Evolutionary conservation across 2,888 invertebrate species (phyloP).

Genomic region (Noctua janthina): DNA sequence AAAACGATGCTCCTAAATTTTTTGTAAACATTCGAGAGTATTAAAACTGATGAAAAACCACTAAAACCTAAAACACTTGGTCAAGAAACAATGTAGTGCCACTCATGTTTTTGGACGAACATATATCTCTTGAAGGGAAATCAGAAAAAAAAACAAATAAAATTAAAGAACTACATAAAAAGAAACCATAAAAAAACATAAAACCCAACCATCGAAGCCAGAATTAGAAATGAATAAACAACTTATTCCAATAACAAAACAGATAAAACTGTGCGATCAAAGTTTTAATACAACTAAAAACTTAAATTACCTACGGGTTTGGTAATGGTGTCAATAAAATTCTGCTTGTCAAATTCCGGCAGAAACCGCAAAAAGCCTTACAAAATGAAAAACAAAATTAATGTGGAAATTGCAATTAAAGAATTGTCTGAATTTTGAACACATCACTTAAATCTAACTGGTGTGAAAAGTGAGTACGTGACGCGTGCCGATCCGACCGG

Average conservation of each 20-base stretch:
- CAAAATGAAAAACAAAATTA: not conserved
- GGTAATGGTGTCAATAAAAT: not conserved
- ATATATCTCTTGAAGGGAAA: not conserved
- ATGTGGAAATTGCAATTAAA: slow-evolving; percentile 35
- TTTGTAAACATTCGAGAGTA: not conserved
- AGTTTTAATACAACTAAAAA: slow-evolving; percentile 9
- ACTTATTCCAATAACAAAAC: slow-evolving; percentile 20
- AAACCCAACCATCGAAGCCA: slow-evolving; percentile 11
- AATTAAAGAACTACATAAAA: not conserved
- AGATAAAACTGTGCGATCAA: slow-evolving; percentile 12
- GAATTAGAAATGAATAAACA: slow-evolving; percentile 29
- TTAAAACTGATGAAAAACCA: not conserved
- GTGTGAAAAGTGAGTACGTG: slow-evolving; percentile 54
- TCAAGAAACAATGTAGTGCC: slow-evolving; percentile 1
- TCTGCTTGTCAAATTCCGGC: not conserved
- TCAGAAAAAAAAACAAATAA: slow-evolving; percentile 4
- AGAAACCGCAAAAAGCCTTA: not conserved
- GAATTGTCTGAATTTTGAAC: slow-evolving; percentile 43
- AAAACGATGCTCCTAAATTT: not conserved
- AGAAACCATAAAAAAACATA: not conserved
- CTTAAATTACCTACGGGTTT: not conserved
- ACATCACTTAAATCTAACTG: slow-evolving; percentile 41
- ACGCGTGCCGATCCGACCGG: slow-evolving; percentile 30
- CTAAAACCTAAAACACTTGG: slow-evolving; percentile 3
- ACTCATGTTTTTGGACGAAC: not conserved